These are phyloP conservation scores for Aquatica leii DNA, from an alignment of 2,888 invertebrate species.

Conservation along the genomic window DNA sequence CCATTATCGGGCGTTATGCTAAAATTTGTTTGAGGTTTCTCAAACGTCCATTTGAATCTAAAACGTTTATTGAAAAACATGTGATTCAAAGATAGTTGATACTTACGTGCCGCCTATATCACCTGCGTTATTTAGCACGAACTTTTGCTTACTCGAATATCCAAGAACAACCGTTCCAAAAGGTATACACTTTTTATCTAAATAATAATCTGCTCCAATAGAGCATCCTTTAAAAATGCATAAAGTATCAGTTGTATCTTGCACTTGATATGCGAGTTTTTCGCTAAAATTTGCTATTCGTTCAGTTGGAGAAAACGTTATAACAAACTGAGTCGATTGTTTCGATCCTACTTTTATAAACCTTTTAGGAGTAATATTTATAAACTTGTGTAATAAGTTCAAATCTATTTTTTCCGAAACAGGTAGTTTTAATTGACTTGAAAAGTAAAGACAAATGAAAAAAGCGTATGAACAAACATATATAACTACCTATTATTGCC, in stretches of 20 bases:
- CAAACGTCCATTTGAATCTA: slow-evolving; percentile 65
- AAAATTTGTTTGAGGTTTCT: slow-evolving; percentile 63
- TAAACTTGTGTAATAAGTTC: slow-evolving; percentile 39
- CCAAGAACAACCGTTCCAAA: slow-evolving; percentile 65
- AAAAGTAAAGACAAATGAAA: no score
- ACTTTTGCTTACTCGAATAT: slow-evolving; percentile 57
- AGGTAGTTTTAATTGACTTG: no score
- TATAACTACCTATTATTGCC: no score
- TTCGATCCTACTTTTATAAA: slow-evolving; percentile 51
- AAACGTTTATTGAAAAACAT: slow-evolving; percentile 5
- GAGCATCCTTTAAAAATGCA: slow-evolving; percentile 64
- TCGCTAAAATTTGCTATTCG: slow-evolving; percentile 54
- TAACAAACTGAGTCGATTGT: slow-evolving; percentile 52
- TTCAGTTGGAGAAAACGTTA: slow-evolving; percentile 56
- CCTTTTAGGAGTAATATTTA: slow-evolving; percentile 53
- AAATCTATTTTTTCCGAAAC: slow-evolving; percentile 16
- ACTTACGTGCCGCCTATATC: slow-evolving; percentile 64
- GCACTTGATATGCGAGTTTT: slow-evolving; percentile 61
- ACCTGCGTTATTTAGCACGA: slow-evolving; percentile 65
- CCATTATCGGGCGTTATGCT: slow-evolving; percentile 69
- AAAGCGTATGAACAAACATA: no score
- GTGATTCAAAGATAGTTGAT: slow-evolving; percentile 1
- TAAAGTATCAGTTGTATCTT: slow-evolving; percentile 63
- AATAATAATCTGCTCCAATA: slow-evolving; percentile 61
- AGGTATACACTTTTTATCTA: slow-evolving; percentile 62